Conservation (phyloP, 2,888 invertebrate genomes). For the Xylota sylvarum region DNA sequence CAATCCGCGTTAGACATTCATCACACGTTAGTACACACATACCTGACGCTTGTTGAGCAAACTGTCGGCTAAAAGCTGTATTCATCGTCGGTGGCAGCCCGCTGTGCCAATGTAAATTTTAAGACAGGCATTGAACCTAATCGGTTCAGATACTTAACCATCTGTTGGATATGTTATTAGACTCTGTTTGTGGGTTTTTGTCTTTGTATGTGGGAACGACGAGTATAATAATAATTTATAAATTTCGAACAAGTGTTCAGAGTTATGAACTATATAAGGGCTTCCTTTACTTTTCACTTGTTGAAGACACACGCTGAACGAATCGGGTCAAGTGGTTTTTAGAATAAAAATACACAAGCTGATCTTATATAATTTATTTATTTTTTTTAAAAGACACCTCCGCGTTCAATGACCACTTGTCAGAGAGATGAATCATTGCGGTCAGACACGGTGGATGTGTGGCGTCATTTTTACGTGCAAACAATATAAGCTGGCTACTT, state of each 20-base stretch:
- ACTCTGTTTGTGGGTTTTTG: conserved; percentile 54
- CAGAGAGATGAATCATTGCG: conserved; percentile 58
- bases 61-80: conserved; percentile 47
- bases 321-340: conserved; percentile 63
- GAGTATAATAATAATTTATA: conserved; percentile 15
- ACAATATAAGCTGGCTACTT: conserved; percentile 32
- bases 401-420: conserved; percentile 74
- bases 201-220: not conserved
- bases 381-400: conserved; percentile 58
- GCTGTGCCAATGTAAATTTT: conserved; percentile 61
- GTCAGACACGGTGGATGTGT: conserved; percentile 12
- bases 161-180: conserved; percentile 36
- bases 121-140: conserved; percentile 73
- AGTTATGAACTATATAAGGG: conserved; percentile 18
- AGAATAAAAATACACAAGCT: conserved; percentile 18
- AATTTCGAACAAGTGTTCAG: conserved; percentile 62
- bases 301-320: conserved; percentile 10
- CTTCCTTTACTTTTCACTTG: conserved; percentile 4
- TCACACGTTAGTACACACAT: conserved; percentile 54
- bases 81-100: conserved; percentile 15
- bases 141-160: conserved; percentile 52
- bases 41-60: conserved; percentile 59
- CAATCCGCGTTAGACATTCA: conserved; percentile 68
- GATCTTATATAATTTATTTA: not conserved
- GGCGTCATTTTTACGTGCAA: conserved; percentile 35